A percentile compares a stretch with the other conserved stretches of the same genome.
Conservation (phyloP, 2,113 vertebrate species). For the Corynorhinus townsendii region DNA sequence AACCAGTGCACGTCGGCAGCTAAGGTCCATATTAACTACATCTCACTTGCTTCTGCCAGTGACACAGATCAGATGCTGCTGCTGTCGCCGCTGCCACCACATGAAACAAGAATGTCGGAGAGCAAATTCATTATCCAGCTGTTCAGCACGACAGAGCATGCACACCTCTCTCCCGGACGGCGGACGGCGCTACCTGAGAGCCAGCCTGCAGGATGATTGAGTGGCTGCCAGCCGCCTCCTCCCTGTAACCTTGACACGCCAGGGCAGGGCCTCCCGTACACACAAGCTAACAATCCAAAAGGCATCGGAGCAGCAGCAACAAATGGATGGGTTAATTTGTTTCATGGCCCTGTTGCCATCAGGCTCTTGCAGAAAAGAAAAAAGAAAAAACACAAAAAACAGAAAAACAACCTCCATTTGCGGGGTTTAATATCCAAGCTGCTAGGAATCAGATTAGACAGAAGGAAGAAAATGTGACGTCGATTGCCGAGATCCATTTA, state of each 20-base stretch:
- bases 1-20: slow-evolving; percentile 55
- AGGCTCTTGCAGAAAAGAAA: neutral
- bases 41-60: slow-evolving; percentile 69
- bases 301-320: neutral
- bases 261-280: slow-evolving; percentile 30
- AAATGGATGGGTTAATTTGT: slow-evolving; percentile 65
- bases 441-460: neutral
- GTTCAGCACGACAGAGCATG: slow-evolving; percentile 57
- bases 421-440: slow-evolving; percentile 32
- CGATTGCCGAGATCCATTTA: neutral
- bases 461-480: slow-evolving; percentile 36
- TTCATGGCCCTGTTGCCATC: neutral
- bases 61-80: slow-evolving; percentile 74
- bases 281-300: slow-evolving; percentile 35
- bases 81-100: slow-evolving; percentile 7
- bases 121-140: slow-evolving; percentile 76
- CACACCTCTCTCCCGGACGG: slow-evolving; percentile 44
- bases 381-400: too few relatives aligned
- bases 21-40: slow-evolving; percentile 63
- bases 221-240: slow-evolving; percentile 63
- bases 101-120: slow-evolving; percentile 58
- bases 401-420: neutral
- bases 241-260: slow-evolving; percentile 56
- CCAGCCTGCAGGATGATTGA: slow-evolving; percentile 59
- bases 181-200: slow-evolving; percentile 53